A percentile compares a stretch with the other conserved stretches of the same genome.
Conservation (phyloP, 2,797 vertebrate species). For the Limosa lapponica region DNA sequence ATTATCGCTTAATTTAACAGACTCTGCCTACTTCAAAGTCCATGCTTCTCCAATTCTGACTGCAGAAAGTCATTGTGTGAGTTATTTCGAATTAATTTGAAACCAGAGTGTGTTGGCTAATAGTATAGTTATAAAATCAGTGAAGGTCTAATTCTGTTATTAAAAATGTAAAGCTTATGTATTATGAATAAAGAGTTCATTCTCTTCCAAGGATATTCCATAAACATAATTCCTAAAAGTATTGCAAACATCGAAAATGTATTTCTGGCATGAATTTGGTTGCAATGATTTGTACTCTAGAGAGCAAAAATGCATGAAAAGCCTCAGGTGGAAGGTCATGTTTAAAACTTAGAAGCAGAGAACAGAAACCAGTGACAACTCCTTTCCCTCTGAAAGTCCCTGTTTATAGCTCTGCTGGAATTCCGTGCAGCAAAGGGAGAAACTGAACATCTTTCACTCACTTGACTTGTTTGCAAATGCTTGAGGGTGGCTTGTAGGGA, state of each 20-base stretch:
- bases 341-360: slow-evolving; percentile 33
- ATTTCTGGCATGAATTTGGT: slow-evolving; percentile 33
- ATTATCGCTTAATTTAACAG: slow-evolving; percentile 57
- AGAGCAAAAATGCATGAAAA: slow-evolving; percentile 20
- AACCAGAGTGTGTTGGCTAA: slow-evolving; percentile 55
- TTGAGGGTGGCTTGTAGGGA: not conserved
- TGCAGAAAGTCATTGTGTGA: slow-evolving; percentile 49
- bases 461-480: slow-evolving; percentile 47
- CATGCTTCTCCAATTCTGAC: slow-evolving; percentile 42
- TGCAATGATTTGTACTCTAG: not conserved
- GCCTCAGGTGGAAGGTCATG: slow-evolving; percentile 10
- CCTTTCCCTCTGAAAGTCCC: not conserved
- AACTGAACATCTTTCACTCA: not conserved
- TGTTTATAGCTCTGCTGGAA: slow-evolving; percentile 23
- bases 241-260: slow-evolving; percentile 36
- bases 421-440: not conserved
- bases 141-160: slow-evolving; percentile 72
- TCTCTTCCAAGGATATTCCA: slow-evolving; percentile 59
- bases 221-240: slow-evolving; percentile 70
- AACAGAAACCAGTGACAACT: slow-evolving; percentile 10
- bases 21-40: slow-evolving; percentile 46
- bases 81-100: slow-evolving; percentile 64
- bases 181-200: slow-evolving; percentile 68
- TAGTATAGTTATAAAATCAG: slow-evolving; percentile 63
- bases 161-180: slow-evolving; percentile 77